Base-by-base conservation (phyloP, 2,797 vertebrate species). In the Hipposideros larvatus region DNA sequence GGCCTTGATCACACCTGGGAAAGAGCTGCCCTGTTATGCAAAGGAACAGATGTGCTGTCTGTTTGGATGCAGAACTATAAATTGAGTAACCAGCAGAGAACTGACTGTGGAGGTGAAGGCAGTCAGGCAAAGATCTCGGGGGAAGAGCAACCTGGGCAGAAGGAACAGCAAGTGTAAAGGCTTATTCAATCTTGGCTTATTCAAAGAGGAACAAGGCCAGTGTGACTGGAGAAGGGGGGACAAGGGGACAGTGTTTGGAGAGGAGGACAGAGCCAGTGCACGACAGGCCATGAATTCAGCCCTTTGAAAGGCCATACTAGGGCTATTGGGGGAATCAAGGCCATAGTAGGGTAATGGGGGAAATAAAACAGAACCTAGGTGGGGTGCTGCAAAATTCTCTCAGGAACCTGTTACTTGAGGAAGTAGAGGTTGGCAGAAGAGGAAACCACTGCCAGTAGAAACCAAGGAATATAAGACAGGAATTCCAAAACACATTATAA, bases 1-100 rank as follows among this genome's bases (percentile, higher is more conserved):
- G 79, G 70, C 61, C 34, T 94, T 75, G 82, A 43, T 83, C 78
- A 84, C 95, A 84, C 46, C 70, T 92, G 90, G 78, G 34, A 21
- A 93, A 89, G 86, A 78, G 66, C 63, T 63, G 31, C 48, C 59
- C 57, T 75, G 37, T 63, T 80, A 57, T 13, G 79, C 70, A 53
- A 82, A 75, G 85, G 46, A 87, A 66, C 43, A 94, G 74, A 46
- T 43, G 18, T 86, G 16, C 77, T 55, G 34, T 26, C 43, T 88
- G 14, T 63, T 83, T 28, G 48, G 53, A 34, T 68, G 61, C 18
- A 90, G 57, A 79, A 14, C 7, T 14, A n/a, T 16, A 86, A 31
- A 24, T 4, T 28, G n/a, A 88, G 51, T 41, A 37, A 59, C 7
- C 46, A 75, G 88, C 22, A n/a, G 65, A 93, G 65, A 66, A 68